Evolutionary conservation across 2,113 vertebrate species (phyloP).

Genomic region (Henicopernis longicauda): DNA sequence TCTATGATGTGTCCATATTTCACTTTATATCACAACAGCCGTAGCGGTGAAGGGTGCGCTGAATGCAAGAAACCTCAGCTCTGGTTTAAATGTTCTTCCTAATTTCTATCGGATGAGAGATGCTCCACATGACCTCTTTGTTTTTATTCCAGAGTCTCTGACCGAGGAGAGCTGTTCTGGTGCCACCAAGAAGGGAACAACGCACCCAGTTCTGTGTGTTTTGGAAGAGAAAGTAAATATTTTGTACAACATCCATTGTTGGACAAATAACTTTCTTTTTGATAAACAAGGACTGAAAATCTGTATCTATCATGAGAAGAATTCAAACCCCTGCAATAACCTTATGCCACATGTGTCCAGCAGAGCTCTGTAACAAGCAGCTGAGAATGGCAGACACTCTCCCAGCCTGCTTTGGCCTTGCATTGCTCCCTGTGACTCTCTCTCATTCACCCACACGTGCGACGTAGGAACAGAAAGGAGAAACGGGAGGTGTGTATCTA

Average conservation of each 20-base stretch:
- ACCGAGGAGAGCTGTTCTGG: neutral
- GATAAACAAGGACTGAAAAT: slow-evolving; percentile 17
- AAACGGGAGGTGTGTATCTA: neutral
- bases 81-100: neutral
- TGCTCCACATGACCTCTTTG: neutral
- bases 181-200: slow-evolving; percentile 10
- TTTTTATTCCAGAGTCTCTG: neutral
- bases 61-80: neutral
- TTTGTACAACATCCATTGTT: neutral
- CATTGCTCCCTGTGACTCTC: neutral
- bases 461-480: neutral
- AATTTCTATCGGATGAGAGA: neutral
- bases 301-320: neutral
- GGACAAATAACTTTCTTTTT: slow-evolving; percentile 24
- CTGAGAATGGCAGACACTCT: neutral
- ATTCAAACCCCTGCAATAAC: neutral
- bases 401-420: neutral
- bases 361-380: neutral
- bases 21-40: neutral
- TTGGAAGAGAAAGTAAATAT: slow-evolving; percentile 42
- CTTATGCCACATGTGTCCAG: neutral
- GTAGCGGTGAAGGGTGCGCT: neutral
- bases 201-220: neutral
- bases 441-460: neutral
- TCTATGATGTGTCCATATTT: neutral